Evolutionary conservation across 2,113 vertebrate species (phyloP).

Genomic region (Xiphias gladius): DNA sequence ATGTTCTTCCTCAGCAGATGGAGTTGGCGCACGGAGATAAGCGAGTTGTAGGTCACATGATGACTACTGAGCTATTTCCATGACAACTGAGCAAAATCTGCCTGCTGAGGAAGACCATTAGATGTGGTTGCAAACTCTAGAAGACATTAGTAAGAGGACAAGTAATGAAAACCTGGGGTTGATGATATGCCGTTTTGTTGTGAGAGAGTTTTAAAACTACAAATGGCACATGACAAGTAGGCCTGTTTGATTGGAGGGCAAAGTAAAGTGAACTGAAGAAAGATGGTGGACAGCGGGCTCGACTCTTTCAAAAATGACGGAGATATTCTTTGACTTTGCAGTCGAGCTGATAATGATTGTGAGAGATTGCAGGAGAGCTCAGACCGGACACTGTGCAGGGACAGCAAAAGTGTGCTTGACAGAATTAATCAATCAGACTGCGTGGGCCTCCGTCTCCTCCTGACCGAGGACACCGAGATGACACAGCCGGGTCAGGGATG

Average conservation of each 20-base stretch:
- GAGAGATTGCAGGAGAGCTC: constrained; percentile 65
- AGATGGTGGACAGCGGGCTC: constrained; percentile 24
- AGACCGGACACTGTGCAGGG: constrained; percentile 65
- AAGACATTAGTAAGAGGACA: too few species aligned
- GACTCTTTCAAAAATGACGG: constrained; percentile 5
- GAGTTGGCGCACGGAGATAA: background rate
- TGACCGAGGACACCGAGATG: constrained; percentile 73
- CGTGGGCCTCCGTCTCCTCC: constrained; percentile 54
- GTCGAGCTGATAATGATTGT: constrained; percentile 77
- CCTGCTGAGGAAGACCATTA: too few species aligned
- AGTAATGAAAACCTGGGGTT: too few species aligned
- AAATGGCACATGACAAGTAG: background rate
- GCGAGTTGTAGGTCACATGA: background rate
- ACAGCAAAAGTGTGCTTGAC: constrained; percentile 79
- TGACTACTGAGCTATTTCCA: too few species aligned
- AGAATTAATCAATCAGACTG: constrained; percentile 73
- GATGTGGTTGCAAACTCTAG: too few species aligned
- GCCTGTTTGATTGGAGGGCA: background rate
- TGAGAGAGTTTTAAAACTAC: background rate
- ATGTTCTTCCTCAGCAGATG: background rate
- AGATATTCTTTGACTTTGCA: constrained; percentile 63
- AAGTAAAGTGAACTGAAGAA: constrained; percentile 30
- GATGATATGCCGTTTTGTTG: background rate
- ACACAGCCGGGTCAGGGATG: constrained; percentile 64
- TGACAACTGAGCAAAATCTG: background rate